phyloP scores from a whole-genome alignment of 1,140 invertebrate species.

The Archivesica marissinica region DNA sequence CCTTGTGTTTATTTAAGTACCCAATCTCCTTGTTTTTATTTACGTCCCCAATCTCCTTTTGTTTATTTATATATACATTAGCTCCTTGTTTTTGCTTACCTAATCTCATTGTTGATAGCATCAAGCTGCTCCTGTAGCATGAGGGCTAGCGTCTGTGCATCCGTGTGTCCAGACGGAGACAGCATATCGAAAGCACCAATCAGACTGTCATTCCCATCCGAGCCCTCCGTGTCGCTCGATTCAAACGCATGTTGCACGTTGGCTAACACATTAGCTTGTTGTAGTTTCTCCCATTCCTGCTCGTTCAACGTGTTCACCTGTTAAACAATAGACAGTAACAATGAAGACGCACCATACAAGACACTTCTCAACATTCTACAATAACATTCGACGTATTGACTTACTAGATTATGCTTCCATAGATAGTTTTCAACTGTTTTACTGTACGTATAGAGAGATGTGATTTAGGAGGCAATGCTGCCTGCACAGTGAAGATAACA shows the following conservation, averaged over 20 bases:
- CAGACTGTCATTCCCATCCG: conserved; percentile 84
- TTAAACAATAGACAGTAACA: conserved; percentile 30
- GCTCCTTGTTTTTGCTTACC: conserved; percentile 82
- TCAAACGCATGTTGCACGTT: conserved; percentile 96
- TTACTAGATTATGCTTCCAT: no score
- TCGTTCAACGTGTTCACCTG: conserved; percentile 86
- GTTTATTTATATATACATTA: no score
- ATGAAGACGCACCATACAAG: no score
- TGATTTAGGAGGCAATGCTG: no score
- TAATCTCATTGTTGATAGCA: conserved; percentile 99
- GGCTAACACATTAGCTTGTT: conserved; percentile 96
- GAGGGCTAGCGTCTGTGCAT: conserved; percentile 98
- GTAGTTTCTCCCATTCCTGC: conserved; percentile 96
- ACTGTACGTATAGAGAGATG: no score
- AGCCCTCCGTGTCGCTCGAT: conserved; percentile 90
- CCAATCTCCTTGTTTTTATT: no score
- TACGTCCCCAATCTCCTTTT: no score
- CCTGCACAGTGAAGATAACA: no score
- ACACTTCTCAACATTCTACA: no score
- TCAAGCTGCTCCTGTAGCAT: conserved; percentile 99
- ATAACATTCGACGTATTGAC: no score
- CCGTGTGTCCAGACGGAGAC: conserved; percentile 89
- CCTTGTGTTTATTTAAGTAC: no score
- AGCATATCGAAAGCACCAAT: conserved; percentile 89
- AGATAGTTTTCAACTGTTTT: no score